Evolutionary conservation across 2,888 invertebrate genomes (phyloP).

Genomic region (Lepidochrysops patricia): DNA sequence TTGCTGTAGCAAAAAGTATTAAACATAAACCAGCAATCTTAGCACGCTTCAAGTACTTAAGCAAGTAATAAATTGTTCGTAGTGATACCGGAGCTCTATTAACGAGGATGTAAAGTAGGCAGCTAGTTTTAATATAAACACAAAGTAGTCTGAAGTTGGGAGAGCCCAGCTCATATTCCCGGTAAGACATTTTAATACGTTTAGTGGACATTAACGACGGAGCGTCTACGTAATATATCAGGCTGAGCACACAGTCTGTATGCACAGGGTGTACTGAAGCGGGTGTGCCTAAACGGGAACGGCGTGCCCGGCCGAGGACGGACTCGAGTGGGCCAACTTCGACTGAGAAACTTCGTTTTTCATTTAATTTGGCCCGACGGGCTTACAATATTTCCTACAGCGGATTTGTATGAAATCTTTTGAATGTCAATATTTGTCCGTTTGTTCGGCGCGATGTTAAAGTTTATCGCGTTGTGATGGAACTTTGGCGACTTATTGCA

Average conservation of each 20-base stretch:
- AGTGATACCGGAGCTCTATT: slow-evolving; percentile 1
- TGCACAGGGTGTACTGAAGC: slow-evolving; percentile 22
- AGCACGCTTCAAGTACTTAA: background rate
- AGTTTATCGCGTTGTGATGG: background rate
- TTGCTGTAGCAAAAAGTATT: background rate
- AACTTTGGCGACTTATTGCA: background rate
- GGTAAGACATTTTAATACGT: slow-evolving; percentile 22
- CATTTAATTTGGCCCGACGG: slow-evolving; percentile 70
- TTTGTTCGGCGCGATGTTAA: background rate
- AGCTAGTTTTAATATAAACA: slow-evolving; percentile 8
- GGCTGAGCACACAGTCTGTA: slow-evolving; percentile 27
- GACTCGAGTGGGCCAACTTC: slow-evolving; percentile 65
- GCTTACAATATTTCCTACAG: slow-evolving; percentile 70
- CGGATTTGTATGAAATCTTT: slow-evolving; percentile 3
- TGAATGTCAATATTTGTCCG: background rate
- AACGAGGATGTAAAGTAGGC: background rate
- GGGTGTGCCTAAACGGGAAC: background rate
- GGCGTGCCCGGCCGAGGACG: background rate
- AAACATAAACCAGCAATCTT: background rate
- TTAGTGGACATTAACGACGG: slow-evolving; percentile 19
- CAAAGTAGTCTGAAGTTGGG: slow-evolving; percentile 1
- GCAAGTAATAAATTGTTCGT: background rate
- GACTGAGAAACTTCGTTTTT: slow-evolving; percentile 67
- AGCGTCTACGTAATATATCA: slow-evolving; percentile 21
- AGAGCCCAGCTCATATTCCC: slow-evolving; percentile 13